phyloP scores from a whole-genome alignment of 2,888 invertebrate genomes.

The Agrochola circellaris region DNA sequence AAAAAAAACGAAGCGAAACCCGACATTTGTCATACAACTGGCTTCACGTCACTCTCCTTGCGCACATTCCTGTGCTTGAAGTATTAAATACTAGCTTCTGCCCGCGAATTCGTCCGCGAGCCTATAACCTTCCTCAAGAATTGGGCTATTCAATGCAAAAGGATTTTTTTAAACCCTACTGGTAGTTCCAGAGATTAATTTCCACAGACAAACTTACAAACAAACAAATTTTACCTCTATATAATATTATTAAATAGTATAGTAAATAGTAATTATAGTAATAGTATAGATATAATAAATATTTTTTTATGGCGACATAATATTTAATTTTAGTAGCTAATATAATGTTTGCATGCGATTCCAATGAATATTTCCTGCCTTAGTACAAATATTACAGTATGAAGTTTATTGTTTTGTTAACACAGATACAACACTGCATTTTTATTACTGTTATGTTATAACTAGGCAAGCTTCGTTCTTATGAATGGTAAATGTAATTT shows the following conservation, averaged over 20 bases:
- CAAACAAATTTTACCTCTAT: too few relatives aligned
- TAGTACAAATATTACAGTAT: constrained; percentile 35
- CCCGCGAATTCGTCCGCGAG: too few relatives aligned
- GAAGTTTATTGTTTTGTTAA: constrained; percentile 26
- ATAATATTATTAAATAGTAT: too few relatives aligned
- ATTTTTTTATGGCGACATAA: not conserved
- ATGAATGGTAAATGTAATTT: constrained; percentile 42
- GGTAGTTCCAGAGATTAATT: too few relatives aligned
- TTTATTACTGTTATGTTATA: constrained; percentile 4
- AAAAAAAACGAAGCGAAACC: constrained; percentile 68
- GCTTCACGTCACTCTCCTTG: constrained; percentile 16
- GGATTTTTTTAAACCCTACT: too few relatives aligned
- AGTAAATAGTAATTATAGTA: too few relatives aligned
- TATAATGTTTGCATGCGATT: constrained; percentile 8
- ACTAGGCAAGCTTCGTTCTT: constrained; percentile 6
- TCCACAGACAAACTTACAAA: too few relatives aligned
- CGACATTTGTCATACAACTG: constrained; percentile 64
- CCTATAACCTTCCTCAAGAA: too few relatives aligned
- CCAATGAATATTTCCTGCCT: constrained; percentile 6
- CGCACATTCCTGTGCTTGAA: not conserved
- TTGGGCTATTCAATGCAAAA: too few relatives aligned
- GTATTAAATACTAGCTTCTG: too few relatives aligned
- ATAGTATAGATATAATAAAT: too few relatives aligned
- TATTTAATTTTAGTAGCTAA: not conserved
- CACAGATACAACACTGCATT: constrained; percentile 15